A percentile compares a stretch with the other conserved stretches of the same genome.
Conservation (phyloP, 2,888 invertebrate genomes). For the Drosophila neonasuta region DNA sequence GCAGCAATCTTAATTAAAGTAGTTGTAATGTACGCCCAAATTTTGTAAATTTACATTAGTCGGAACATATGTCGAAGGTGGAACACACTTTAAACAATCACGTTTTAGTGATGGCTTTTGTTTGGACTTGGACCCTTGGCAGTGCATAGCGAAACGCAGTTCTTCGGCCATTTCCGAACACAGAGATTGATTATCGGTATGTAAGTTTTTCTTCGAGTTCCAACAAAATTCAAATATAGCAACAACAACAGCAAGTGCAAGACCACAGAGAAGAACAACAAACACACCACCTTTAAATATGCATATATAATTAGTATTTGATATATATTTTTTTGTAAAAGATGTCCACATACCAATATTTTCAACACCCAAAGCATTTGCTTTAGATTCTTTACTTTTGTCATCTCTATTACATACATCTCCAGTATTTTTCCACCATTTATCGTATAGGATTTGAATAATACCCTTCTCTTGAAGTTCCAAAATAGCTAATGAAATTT, state of each 20-base stretch:
- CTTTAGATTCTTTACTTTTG: conserved; percentile 94
- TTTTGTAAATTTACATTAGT: conserved; percentile 74
- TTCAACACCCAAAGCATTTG: conserved; percentile 92
- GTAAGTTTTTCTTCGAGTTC: conserved; percentile 94
- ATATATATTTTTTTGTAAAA: not conserved
- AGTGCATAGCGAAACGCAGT: conserved; percentile 93
- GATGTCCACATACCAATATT: conserved; percentile 87
- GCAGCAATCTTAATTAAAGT: conserved; percentile 73
- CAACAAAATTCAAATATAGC: conserved; percentile 97
- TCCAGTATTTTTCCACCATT: conserved; percentile 99
- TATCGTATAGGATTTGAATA: conserved; percentile 96
- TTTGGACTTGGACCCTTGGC: conserved; percentile 90
- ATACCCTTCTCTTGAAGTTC: conserved; percentile 97
- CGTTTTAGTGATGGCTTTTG: conserved; percentile 90
- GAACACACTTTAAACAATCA: conserved; percentile 89
- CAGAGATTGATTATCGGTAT: conserved; percentile 91
- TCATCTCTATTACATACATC: conserved; percentile 94
- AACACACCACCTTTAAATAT: conserved; percentile 91
- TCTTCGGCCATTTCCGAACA: conserved; percentile 98
- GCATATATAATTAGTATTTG: not conserved
- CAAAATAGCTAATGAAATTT: conserved; percentile 95
- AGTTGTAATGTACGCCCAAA: conserved; percentile 79
- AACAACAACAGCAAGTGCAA: conserved; percentile 94
- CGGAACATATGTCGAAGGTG: conserved; percentile 88
- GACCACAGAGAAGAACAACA: conserved; percentile 95